Evolutionary conservation across 2,797 vertebrate species (phyloP).

Genomic region (Numenius phaeopus): DNA sequence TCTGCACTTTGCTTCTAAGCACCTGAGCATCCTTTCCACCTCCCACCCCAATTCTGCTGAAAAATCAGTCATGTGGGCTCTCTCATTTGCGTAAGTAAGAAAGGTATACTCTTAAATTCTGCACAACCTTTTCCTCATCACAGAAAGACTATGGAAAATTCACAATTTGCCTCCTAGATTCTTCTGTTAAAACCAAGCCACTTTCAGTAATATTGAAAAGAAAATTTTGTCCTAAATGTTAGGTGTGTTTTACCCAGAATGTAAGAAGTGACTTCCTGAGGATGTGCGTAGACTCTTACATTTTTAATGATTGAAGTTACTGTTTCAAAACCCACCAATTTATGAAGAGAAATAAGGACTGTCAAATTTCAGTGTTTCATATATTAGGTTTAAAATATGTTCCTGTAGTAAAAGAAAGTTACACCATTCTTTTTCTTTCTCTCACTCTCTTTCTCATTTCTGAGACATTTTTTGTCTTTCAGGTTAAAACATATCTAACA

Average conservation of each 20-base stretch:
- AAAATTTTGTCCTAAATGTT: neutral
- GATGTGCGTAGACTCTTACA: neutral
- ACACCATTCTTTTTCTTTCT: neutral
- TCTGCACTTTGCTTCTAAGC: neutral
- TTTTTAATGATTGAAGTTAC: neutral
- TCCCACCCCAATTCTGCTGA: neutral
- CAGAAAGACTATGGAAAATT: neutral
- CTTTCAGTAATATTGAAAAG: neutral
- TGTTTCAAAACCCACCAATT: neutral
- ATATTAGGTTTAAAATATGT: neutral
- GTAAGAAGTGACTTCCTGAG: neutral
- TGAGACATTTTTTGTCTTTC: neutral
- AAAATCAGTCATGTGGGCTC: neutral
- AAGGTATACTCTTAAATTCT: neutral
- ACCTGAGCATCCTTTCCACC: neutral
- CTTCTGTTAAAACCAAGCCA: neutral
- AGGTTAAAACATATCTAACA: constrained; percentile 1
- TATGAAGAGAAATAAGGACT: neutral
- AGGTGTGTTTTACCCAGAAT: neutral
- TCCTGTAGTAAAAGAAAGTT: neutral
- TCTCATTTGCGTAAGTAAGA: neutral
- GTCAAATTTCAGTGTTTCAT: neutral
- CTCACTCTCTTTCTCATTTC: constrained; percentile 3
- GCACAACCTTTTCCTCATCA: neutral
- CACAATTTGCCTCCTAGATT: neutral